phyloP scores from a whole-genome alignment of 2,888 invertebrate species.

The Orthonychiurus folsomi region DNA sequence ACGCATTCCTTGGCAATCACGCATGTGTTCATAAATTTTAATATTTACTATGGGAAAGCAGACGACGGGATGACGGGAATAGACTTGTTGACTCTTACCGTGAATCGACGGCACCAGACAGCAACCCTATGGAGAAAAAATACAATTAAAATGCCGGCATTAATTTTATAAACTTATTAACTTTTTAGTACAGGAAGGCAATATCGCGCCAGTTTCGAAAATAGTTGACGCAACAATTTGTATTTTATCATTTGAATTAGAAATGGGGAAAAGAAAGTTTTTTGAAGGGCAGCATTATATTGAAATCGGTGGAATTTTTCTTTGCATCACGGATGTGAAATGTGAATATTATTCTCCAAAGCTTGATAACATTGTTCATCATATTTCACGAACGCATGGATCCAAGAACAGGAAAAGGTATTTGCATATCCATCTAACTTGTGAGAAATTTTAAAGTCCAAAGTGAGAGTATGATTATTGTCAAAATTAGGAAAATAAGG shows the following conservation, averaged over 20 bases:
- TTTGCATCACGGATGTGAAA: constrained; percentile 1
- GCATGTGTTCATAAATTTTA: not conserved
- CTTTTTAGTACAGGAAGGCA: not conserved
- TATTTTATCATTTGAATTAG: constrained; percentile 1
- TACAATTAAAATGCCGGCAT: not conserved
- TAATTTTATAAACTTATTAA: not conserved
- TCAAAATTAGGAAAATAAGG: constrained; percentile 1
- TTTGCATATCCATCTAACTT: not conserved
- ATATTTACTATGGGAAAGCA: not conserved
- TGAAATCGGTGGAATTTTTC: not conserved
- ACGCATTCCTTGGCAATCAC: too few relatives aligned
- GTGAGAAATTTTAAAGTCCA: constrained; percentile 1
- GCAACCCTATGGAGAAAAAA: constrained; percentile 48
- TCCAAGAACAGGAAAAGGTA: constrained; percentile 1
- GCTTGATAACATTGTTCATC: constrained; percentile 1
- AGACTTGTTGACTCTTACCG: constrained; percentile 53
- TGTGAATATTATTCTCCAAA: not conserved
- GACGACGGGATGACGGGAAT: not conserved
- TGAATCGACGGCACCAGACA: constrained; percentile 84
- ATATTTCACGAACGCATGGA: not conserved
- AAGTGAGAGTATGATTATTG: constrained; percentile 1
- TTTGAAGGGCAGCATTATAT: not conserved
- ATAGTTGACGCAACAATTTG: constrained; percentile 1
- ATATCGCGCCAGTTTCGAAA: not conserved
- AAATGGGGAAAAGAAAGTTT: constrained; percentile 1